A percentile compares a stretch with the other conserved stretches of the same genome.
Conservation (phyloP, 2,888 invertebrate genomes). For the Drosophila macrospina region DNA sequence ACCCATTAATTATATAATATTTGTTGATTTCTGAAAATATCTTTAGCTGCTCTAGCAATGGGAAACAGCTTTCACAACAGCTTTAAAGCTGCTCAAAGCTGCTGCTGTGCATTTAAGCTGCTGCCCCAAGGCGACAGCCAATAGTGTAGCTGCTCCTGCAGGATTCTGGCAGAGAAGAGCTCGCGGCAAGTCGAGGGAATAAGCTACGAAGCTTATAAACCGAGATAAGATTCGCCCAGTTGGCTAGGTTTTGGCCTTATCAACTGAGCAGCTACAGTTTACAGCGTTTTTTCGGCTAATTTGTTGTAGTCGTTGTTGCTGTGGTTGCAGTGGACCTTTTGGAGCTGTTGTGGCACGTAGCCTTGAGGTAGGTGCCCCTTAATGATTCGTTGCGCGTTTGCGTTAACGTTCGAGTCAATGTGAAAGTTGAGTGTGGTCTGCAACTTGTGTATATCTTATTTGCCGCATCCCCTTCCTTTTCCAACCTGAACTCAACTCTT, state of each 20-base stretch:
- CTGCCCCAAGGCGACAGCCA: no score
- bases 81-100: conserved; percentile 1
- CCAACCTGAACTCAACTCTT: not conserved
- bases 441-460: conserved; percentile 7
- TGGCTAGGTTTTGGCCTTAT: conserved; percentile 26
- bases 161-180: no score
- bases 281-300: no score
- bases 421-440: not conserved
- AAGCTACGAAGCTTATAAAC: conserved; percentile 8
- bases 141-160: no score
- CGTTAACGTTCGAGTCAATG: conserved; percentile 1
- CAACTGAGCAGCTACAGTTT: conserved; percentile 6
- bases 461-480: conserved; percentile 1
- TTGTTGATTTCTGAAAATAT: no score
- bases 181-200: not conserved
- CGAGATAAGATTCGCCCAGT: conserved; percentile 16
- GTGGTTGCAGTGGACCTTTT: not conserved
- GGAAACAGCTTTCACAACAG: not conserved
- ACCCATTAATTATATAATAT: no score
- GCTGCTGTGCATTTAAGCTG: no score
- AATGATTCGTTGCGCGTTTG: conserved; percentile 39
- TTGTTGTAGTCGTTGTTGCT: conserved; percentile 3
- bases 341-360: conserved; percentile 36
- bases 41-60: no score
- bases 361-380: conserved; percentile 22